Conservation (phyloP, 2,113 vertebrate species). For the Dromaius novaehollandiae region DNA sequence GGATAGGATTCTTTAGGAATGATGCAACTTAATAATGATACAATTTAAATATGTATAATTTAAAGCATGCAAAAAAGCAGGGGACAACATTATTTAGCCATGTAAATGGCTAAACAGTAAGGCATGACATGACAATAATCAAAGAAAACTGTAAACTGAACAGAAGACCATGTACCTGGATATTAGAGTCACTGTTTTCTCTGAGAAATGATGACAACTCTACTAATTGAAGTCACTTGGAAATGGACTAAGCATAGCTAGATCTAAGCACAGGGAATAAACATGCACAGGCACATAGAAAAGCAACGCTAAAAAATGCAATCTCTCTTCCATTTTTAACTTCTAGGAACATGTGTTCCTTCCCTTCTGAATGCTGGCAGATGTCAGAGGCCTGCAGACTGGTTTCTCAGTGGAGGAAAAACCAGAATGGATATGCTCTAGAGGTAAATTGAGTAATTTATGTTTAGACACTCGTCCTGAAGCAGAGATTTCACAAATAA, state of each 20-base stretch:
- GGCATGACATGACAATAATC: neutral
- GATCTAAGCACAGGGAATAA: constrained; percentile 1
- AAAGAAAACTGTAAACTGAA: neutral
- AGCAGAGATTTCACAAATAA: constrained; percentile 58
- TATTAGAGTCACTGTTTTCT: neutral
- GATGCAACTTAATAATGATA: neutral
- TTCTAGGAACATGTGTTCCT: constrained; percentile 53
- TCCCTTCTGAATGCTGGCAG: constrained; percentile 58
- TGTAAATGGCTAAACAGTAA: neutral
- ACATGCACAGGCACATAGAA: neutral
- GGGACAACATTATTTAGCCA: neutral
- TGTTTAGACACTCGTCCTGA: constrained; percentile 55
- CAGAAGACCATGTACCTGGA: neutral
- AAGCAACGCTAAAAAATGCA: constrained; percentile 52
- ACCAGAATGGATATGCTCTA: constrained; percentile 49
- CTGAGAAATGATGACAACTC: neutral
- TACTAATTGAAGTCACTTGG: neutral
- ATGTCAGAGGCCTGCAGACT: constrained; percentile 60
- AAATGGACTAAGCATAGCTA: neutral
- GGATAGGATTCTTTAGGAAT: neutral
- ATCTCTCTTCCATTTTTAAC: constrained; percentile 57
- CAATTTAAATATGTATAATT: neutral
- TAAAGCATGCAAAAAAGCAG: neutral
- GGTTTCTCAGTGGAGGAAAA: constrained; percentile 39
- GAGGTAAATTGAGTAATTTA: constrained; percentile 65